Evolutionary conservation across 2,888 invertebrate genomes (phyloP), one percentile per base, ranked within the genome.

Genomic region (Campaea margaritaria): DNA sequence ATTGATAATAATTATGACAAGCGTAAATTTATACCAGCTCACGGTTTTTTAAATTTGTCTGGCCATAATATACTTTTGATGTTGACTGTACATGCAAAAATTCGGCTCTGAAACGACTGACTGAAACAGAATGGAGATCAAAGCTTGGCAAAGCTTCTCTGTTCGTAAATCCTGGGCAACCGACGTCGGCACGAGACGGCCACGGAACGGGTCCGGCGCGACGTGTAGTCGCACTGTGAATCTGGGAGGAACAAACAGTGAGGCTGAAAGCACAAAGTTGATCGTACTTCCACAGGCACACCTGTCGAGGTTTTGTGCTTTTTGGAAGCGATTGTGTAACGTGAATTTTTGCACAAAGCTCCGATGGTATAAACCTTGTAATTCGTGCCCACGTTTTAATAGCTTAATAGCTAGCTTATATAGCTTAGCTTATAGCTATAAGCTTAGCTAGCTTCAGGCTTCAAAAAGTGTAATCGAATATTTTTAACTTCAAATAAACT

Each of bases 121-220:
- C 34, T 27, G 48, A 43, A 48, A 55, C 55, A 15, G 36, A 48
- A 43, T 48, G 31, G 55, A 43, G 55, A 43, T 48, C 43, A 48
- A 36, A 43, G 55, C 48, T 55, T 48, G 34, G 46, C 16, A 47
- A 47, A 47, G 55, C 43, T 48, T 28, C 14, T 42, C 13, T 11
- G 39, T 10, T 2, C 48, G 48, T 48, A 55, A 48, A 55, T 55
- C 48, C 48, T 52, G 13, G 21, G 10, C 13, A 21, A 9, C 51
- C 21, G 43, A 44, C 11, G 44, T 16, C 36, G 13, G n/a, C 36
- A n/a, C 39, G 39, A 3, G 39, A 14, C 14, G 39, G 14, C 39
- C 39, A 39, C 38, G 38, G n/a, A 12, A 38, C 38, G 1, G 4
- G n/a, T 13, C n/a, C 38, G 13, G 14, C 5, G 8, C 47, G 16